Conservation (phyloP, 2,888 invertebrate genomes). For the Drosophila macrothrix region DNA sequence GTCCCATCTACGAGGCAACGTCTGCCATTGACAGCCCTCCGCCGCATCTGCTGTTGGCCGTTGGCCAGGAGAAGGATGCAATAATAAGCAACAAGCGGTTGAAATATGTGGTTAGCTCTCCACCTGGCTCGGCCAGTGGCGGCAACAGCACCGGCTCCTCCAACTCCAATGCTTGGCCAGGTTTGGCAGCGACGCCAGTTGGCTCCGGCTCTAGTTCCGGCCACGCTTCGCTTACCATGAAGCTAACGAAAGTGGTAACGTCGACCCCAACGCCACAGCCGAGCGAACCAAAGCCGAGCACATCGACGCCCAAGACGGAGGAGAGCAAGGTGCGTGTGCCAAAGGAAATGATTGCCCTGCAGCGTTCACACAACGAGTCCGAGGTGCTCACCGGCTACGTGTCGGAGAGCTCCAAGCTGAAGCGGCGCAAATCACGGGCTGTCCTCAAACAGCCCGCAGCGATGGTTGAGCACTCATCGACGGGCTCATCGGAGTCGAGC, state of each 20-base stretch:
- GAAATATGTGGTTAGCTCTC: conserved; percentile 71
- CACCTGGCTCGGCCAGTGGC: conserved; percentile 55
- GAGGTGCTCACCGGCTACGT: conserved; percentile 88
- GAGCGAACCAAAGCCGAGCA: conserved; percentile 18
- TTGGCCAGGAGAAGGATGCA: conserved; percentile 46
- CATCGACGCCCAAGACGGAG: conserved; percentile 48
- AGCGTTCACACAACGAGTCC: conserved; percentile 89
- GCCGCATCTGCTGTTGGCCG: conserved; percentile 36
- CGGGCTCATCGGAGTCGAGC: conserved; percentile 4
- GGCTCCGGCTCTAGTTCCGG: conserved; percentile 14
- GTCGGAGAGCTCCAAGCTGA: conserved; percentile 84
- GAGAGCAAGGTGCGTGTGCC: conserved; percentile 83
- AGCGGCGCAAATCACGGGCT: conserved; percentile 78
- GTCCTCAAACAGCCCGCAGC: conserved; percentile 10
- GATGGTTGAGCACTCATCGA: conserved; percentile 14
- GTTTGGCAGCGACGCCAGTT: conserved; percentile 27
- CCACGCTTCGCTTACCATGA: conserved; percentile 70
- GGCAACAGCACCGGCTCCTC: conserved; percentile 61
- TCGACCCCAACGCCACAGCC: conserved; percentile 22
- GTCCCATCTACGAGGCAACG: conserved; percentile 78
- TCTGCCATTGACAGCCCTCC: conserved; percentile 65
- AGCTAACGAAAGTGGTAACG: conserved; percentile 64
- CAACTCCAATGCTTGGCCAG: conserved; percentile 50
- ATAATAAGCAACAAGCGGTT: conserved; percentile 52
- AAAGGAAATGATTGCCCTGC: conserved; percentile 88